Conservation (phyloP, 2,113 vertebrate species). For the Ageneiosus marmoratus region DNA sequence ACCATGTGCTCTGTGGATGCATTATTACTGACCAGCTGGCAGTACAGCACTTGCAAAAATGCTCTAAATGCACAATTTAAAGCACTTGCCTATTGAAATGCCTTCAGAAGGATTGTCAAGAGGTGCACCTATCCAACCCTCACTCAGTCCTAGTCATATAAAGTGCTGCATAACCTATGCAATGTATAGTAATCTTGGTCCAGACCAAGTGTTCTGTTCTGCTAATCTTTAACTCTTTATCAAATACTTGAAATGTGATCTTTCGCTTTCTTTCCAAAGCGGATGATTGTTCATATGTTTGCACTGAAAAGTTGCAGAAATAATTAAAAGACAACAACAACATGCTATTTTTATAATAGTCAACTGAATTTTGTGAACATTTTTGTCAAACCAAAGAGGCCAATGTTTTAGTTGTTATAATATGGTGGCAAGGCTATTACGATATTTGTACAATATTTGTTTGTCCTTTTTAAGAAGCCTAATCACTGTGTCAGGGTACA, state of each 20-base stretch:
- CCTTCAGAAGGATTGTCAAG: slow-evolving; percentile 89
- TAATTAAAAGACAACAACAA: slow-evolving; percentile 78
- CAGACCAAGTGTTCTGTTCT: slow-evolving; percentile 76
- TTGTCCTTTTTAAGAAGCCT: slow-evolving; percentile 82
- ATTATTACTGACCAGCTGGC: slow-evolving; percentile 71
- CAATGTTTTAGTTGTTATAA: slow-evolving; percentile 89
- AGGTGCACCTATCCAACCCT: slow-evolving; percentile 71
- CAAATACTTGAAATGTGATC: slow-evolving; percentile 99
- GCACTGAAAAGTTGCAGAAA: slow-evolving; percentile 99
- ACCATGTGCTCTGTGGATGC: slow-evolving; percentile 52
- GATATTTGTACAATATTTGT: slow-evolving; percentile 76
- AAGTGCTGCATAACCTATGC: slow-evolving; percentile 98
- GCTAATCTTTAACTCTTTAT: slow-evolving; percentile 80
- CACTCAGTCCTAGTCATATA: slow-evolving; percentile 77
- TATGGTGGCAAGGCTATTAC: slow-evolving; percentile 81
- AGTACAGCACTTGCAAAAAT: slow-evolving; percentile 85
- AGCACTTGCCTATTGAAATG: slow-evolving; percentile 94
- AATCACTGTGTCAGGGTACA: slow-evolving; percentile 91
- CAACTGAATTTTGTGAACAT: slow-evolving; percentile 85
- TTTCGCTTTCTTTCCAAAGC: slow-evolving; percentile 97
- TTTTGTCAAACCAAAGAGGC: slow-evolving; percentile 96
- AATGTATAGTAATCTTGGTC: slow-evolving; percentile 93
- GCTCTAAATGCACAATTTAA: slow-evolving; percentile 85
- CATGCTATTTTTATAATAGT: slow-evolving; percentile 97
- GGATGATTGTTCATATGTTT: slow-evolving; percentile 98